A percentile compares a stretch with the other conserved stretches of the same genome.
Conservation (phyloP, 1,140 invertebrate genomes). For the Matsumurasca onukii region DNA sequence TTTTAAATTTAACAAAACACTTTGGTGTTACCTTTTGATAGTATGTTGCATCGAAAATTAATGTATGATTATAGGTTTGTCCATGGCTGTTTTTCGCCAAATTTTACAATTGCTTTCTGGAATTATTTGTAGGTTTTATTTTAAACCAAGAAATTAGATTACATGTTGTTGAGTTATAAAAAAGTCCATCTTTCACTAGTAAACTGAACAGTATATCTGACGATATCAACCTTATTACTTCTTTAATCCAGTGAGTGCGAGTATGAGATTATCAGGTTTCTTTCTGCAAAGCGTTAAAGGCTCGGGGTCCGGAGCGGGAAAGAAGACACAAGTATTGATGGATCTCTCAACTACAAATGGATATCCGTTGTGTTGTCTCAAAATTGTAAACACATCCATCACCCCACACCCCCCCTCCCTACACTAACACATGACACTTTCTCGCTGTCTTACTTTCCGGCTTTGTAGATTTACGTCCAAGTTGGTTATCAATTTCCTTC, state of each 20-base stretch:
- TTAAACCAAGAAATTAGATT: neutral
- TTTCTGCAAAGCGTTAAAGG: neutral
- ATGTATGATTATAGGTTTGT: too few relatives aligned
- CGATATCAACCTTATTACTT: neutral
- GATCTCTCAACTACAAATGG: conserved; percentile 10
- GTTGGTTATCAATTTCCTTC: too few relatives aligned
- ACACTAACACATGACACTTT: too few relatives aligned
- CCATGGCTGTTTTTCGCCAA: neutral
- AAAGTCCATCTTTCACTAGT: neutral
- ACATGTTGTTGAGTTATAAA: neutral
- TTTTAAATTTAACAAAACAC: neutral
- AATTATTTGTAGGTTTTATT: conserved; percentile 1
- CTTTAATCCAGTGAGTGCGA: neutral
- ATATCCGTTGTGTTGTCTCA: conserved; percentile 2
- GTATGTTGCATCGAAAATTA: too few relatives aligned
- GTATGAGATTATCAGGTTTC: neutral
- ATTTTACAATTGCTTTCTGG: neutral
- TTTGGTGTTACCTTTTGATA: too few relatives aligned
- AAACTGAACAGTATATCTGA: neutral
- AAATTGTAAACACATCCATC: conserved; percentile 14
- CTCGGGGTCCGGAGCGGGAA: neutral
- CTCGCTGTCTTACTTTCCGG: too few relatives aligned
- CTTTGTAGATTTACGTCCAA: too few relatives aligned
- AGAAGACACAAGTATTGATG: neutral
- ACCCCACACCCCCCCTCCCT: neutral